Conservation (phyloP, 2,888 invertebrate species). For the Diloba caeruleocephala region DNA sequence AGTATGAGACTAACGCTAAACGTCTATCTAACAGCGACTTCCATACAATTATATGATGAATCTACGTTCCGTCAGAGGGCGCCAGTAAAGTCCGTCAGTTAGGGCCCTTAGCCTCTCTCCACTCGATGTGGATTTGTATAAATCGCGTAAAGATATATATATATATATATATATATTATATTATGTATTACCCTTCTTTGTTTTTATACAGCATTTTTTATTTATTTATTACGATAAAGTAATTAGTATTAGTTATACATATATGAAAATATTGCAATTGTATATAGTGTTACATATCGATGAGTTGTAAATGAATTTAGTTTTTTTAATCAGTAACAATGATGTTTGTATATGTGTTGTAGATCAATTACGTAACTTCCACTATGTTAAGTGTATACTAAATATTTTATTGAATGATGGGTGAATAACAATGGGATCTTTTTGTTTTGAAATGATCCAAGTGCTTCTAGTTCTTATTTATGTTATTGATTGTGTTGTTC, state of each 20-base stretch:
- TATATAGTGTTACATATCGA: constrained; percentile 81
- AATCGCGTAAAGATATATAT: constrained; percentile 44
- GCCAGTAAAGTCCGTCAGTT: no score
- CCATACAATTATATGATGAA: no score
- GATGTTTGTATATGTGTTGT: constrained; percentile 61
- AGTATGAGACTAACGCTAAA: no score
- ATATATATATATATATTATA: no score
- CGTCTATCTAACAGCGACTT: no score
- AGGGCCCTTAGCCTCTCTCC: constrained; percentile 33
- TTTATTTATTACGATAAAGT: constrained; percentile 63
- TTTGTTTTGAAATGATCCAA: constrained; percentile 51
- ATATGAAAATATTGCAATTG: constrained; percentile 71
- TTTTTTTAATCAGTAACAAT: constrained; percentile 47
- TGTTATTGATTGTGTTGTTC: constrained; percentile 40
- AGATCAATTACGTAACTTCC: constrained; percentile 36
- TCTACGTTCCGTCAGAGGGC: no score
- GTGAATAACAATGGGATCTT: constrained; percentile 36
- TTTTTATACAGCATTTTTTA: constrained; percentile 63
- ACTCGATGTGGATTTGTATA: constrained; percentile 62
- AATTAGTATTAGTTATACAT: constrained; percentile 52
- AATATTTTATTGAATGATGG: constrained; percentile 35
- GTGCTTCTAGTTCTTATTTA: constrained; percentile 56
- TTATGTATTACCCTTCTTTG: constrained; percentile 58
- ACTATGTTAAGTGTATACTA: constrained; percentile 47
- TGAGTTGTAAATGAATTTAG: constrained; percentile 65